Evolutionary conservation across 2,797 vertebrate genomes (phyloP), one percentile per base, ranked within the genome.

Genomic region (Cossypha heuglini): DNA sequence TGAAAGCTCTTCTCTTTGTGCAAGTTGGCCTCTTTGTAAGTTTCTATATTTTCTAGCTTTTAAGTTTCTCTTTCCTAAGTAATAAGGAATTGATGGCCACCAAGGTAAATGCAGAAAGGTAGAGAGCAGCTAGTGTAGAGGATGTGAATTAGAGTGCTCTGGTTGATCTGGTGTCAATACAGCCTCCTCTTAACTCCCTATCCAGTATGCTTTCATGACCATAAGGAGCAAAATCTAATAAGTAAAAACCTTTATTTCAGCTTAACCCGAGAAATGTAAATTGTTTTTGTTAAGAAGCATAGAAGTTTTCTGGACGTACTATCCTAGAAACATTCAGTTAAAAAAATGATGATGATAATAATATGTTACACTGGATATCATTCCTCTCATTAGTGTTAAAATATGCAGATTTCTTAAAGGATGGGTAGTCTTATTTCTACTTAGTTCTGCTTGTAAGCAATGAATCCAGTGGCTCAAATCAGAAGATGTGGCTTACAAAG

Each of bases 271-370:
- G 3, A 6, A 88, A 52, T 2, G 29, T n/a, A 58, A 35, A 42
- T 61, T 25, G 10, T 40, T 83, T 48, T 62, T 37, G 61, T 55
- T 38, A 58, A 21, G 54, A 68, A 64, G 29, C 9, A 85, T 0
- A 29, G 9, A 57, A 16, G 0, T 83, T 82, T 92, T 88, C 35
- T 49, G 43, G 19, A 85, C 10, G 29, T 61, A 85, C 45, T 42
- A n/a, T 20, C 68, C n/a, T 51, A 67, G 69, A 89, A 78, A 31
- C 1, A 42, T 46, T 74, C 28, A 4, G 55, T 26, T 12, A 6
- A 21, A 78, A 64, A 38, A 38, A 3, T 24, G 0, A 5, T n/a
- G 0, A 9, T 33, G 0, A 61, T 42, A 63, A 16, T 45, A 37
- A 52, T 13, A 14, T 16, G 5, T 64, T 68, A 52, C 5, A 11